Percentiles rank a stretch among this genome's conserved stretches.
These are phyloP conservation scores for Chalcis sispes DNA, from an alignment of 2,888 invertebrate species.

Conservation along the genomic window DNA sequence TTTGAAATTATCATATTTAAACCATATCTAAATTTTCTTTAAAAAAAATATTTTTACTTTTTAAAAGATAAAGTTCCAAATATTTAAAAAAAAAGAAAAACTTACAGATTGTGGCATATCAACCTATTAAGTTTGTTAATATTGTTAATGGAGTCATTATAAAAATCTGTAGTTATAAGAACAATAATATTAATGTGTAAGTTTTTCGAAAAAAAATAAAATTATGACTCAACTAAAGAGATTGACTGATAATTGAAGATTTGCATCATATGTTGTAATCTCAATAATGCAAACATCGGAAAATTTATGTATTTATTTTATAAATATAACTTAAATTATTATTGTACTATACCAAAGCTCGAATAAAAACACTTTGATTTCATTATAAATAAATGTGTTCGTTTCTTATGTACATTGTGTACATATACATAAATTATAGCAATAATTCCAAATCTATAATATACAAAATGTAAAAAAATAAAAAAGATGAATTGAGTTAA, in stretches of 20 bases:
- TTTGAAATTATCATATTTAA: background rate
- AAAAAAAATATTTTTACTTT: slow-evolving; percentile 16
- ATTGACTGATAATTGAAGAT: slow-evolving; percentile 22
- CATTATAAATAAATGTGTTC: background rate
- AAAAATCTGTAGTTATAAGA: slow-evolving; percentile 8
- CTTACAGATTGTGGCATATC: slow-evolving; percentile 38
- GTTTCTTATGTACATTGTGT: background rate
- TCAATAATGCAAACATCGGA: slow-evolving; percentile 1
- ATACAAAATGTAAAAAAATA: too few relatives aligned
- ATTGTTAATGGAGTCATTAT: slow-evolving; percentile 15
- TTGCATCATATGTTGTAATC: slow-evolving; percentile 7
- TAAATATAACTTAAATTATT: slow-evolving; percentile 29
- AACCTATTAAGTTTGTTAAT: slow-evolving; percentile 40
- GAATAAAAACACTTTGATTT: slow-evolving; percentile 52
- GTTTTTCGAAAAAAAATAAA: slow-evolving; percentile 16
- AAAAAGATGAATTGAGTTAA: too few relatives aligned
- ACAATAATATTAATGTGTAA: slow-evolving; percentile 6
- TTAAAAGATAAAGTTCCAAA: slow-evolving; percentile 1
- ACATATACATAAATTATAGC: too few relatives aligned
- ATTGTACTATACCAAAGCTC: slow-evolving; percentile 56
- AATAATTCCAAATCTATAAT: too few relatives aligned
- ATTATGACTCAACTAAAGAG: background rate
- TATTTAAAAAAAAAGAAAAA: slow-evolving; percentile 21
- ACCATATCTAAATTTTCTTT: background rate
- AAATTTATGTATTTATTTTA: slow-evolving; percentile 30